Evolutionary conservation across 2,113 vertebrate genomes (phyloP).

Genomic region (Poeciliopsis turrubarensis): DNA sequence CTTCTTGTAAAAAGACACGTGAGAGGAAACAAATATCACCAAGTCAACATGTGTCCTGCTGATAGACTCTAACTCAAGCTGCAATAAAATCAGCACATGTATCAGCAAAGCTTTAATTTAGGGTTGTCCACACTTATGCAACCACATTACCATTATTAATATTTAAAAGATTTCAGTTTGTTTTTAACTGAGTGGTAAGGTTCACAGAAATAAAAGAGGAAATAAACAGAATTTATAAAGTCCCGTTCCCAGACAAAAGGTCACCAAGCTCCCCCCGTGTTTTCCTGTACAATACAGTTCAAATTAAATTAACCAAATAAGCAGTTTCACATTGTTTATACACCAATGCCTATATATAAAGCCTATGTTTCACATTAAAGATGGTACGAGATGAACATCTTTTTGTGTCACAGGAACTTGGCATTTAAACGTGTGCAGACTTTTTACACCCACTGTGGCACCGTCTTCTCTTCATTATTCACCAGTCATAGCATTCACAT

Average conservation of each 20-base stretch:
- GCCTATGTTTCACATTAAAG: neutral
- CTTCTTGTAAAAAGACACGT: too few species aligned
- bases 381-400: neutral
- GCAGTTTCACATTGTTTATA: neutral
- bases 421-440: neutral
- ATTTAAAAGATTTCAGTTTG: neutral
- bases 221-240: neutral
- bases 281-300: neutral
- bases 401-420: neutral
- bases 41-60: neutral
- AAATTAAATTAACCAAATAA: neutral
- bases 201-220: neutral
- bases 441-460: constrained; percentile 14
- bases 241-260: neutral
- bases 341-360: neutral
- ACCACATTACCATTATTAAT: neutral
- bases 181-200: neutral
- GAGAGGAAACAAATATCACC: neutral
- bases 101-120: neutral
- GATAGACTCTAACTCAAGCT: neutral
- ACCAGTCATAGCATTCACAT: constrained; percentile 64
- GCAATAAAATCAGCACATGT: neutral
- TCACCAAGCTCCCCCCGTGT: neutral
- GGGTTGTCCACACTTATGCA: neutral
- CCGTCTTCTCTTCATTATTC: constrained; percentile 56